These are phyloP conservation scores for Entelurus aequoreus DNA, from an alignment of 2,113 vertebrate species.

Conservation along the genomic window DNA sequence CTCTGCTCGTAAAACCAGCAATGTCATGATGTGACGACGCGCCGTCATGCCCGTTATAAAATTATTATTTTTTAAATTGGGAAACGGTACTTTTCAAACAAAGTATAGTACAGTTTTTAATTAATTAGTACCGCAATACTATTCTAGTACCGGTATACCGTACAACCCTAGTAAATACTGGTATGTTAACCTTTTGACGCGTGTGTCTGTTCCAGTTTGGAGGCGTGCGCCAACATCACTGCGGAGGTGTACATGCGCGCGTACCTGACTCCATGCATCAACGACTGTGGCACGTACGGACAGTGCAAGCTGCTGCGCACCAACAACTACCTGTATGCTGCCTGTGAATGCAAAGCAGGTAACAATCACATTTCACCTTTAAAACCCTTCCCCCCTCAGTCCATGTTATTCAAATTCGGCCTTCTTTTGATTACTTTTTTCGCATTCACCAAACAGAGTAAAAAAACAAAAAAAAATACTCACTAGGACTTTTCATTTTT, in stretches of 20 bases:
- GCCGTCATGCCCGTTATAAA: no score
- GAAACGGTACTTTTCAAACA: no score
- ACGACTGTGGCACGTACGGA: slow-evolving; percentile 92
- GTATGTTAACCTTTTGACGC: neutral
- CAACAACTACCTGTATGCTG: slow-evolving; percentile 94
- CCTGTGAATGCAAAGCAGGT: slow-evolving; percentile 99
- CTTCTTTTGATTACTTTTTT: slow-evolving; percentile 1
- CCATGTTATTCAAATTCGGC: neutral
- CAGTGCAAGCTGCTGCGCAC: slow-evolving; percentile 98
- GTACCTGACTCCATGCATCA: slow-evolving; percentile 94
- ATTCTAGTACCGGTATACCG: no score
- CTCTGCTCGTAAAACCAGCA: no score
- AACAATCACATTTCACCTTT: slow-evolving; percentile 19
- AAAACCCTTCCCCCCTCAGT: neutral
- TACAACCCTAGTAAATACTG: no score
- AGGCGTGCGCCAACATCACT: slow-evolving; percentile 81
- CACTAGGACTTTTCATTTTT: slow-evolving; percentile 1
- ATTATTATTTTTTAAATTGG: no score
- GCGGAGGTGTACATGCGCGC: slow-evolving; percentile 89
- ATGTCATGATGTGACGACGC: no score
- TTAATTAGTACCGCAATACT: no score
- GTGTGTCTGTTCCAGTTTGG: slow-evolving; percentile 70
- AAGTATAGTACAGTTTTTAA: no score
- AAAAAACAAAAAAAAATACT: no score
- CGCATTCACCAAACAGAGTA: neutral